Evolutionary conservation across 2,797 vertebrate genomes (phyloP).

Genomic region (Tragelaphus eurycerus): DNA sequence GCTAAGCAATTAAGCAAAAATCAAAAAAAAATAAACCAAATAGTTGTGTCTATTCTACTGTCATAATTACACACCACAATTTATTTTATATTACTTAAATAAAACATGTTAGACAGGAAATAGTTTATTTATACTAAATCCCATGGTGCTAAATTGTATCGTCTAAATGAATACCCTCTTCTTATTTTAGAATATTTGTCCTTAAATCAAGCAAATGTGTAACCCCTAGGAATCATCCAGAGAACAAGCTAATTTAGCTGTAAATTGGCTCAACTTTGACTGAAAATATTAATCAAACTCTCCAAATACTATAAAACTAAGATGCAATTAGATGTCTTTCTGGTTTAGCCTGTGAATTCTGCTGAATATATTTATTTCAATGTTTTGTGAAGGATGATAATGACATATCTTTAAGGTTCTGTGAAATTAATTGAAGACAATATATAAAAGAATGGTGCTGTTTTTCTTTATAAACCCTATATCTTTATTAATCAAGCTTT

Average conservation of each 20-base stretch:
- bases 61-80: not conserved
- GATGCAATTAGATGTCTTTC: not conserved
- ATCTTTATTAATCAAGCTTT: not conserved
- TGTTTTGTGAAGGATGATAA: not conserved
- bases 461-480: not conserved
- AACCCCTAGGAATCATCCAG: not conserved
- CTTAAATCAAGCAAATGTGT: not conserved
- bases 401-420: slow-evolving; percentile 9
- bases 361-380: not conserved
- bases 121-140: not conserved
- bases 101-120: not conserved
- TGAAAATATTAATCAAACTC: not conserved
- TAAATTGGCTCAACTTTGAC: not conserved
- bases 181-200: not conserved
- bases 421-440: not conserved
- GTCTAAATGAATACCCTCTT: not conserved
- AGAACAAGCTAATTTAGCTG: not conserved
- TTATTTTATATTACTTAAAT: not conserved
- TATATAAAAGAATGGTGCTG: not conserved
- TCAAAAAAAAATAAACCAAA: not conserved
- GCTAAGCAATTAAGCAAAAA: not conserved
- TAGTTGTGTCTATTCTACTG: not conserved
- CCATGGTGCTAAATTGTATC: not conserved
- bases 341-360: not conserved
- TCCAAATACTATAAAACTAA: slow-evolving; percentile 22